Evolutionary conservation across 2,888 invertebrate species (phyloP), one percentile per base, ranked within the genome.

Genomic region (Taenaris catops): DNA sequence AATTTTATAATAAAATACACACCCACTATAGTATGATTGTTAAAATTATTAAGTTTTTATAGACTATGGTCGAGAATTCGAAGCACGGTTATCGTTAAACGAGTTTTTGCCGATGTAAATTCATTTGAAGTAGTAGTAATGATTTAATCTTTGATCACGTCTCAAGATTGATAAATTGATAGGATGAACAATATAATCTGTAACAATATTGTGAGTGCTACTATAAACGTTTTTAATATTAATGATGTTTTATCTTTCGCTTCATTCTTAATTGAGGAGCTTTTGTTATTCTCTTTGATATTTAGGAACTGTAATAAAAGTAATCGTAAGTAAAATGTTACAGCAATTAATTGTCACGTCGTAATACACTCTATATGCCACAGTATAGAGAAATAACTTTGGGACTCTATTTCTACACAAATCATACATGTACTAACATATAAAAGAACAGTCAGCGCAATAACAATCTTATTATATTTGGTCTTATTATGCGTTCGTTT

Each of bases 1-100:
- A 23, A 31, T 38, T 42, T 44, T 33, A 44, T 41, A 40, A 38
- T 41, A 44, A 34, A 43, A 42, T 40, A 39, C 46, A 37, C 44
- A 35, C 36, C 36, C 21, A 37, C 10, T 19, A 36, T 32, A 10
- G 11, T 17, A 18, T 11, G 31, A 32, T 37, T 37, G n/a, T 34
- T 26, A 8, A 34, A 26, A 34, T 20, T 34, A 26, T 41, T 47
- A 36, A 44, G 18, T 34, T 34, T 34, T 34, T 34, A 20, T 5
- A 14, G 20, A 20, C 14, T 20, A 14, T 4, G 7, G 10, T 6
- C 24, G 7, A 26, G 26, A 20, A 5, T 19, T 9, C 12, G 21
- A 14, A 26, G 24, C 24, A n/a, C 8, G 23, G 17, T 16, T 25
- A 31, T 37, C 29, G 25, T 38, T 23, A 23, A 33, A 23, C 32